Base-by-base conservation (phyloP, 2,113 vertebrate species). In the Cercocebus atys region DNA sequence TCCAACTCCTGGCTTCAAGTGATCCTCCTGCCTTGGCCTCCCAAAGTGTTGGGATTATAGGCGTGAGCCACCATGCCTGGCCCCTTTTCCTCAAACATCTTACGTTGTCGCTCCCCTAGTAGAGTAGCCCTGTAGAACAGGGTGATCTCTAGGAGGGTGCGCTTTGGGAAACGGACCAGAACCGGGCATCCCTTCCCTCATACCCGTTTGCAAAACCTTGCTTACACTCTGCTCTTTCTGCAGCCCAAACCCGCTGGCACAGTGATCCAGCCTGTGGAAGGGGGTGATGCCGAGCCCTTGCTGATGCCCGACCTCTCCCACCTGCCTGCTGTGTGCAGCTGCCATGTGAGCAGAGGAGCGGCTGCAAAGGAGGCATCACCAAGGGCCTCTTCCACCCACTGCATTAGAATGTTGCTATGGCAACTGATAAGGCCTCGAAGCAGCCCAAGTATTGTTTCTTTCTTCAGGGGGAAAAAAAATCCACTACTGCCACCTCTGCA, bases 361-460 rank as follows among this genome's bases (percentile, higher is more conserved):
- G 80, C 70, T 27, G 40, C 86, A 25, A 55, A 8, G 40, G 55
- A 94, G 85, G 47, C 80, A 40, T 73, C 23, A 38, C 90, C 68
- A 11, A 0, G 2, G 91, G 45, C 75, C 92, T 97, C 88, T 95
- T 73, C 93, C 45, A 64, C 85, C 90, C 81, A 61, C 59, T 61
- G 55, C 47, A 82, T 93, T 73, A 87, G 43, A 86, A 30, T 91
- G 93, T 97, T 90, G 61, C 96, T 84, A 87, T 98, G 92, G 97
- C 93, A 97, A 98, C 97, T 25, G 50, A 52, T 35, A 75, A 61
- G 79, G n/a, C 86, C 45, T 45, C 59, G 27, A 70, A 95, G 79
- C 94, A 91, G 68, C 88, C 66, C 78, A 70, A 80, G 68, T 64
- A n/a, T 88, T 93, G 38, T 92, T 95, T 93, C 59, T 76, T 90